Evolutionary conservation across 2,888 invertebrate species (phyloP).

Genomic region (Odontocolon sp.): DNA sequence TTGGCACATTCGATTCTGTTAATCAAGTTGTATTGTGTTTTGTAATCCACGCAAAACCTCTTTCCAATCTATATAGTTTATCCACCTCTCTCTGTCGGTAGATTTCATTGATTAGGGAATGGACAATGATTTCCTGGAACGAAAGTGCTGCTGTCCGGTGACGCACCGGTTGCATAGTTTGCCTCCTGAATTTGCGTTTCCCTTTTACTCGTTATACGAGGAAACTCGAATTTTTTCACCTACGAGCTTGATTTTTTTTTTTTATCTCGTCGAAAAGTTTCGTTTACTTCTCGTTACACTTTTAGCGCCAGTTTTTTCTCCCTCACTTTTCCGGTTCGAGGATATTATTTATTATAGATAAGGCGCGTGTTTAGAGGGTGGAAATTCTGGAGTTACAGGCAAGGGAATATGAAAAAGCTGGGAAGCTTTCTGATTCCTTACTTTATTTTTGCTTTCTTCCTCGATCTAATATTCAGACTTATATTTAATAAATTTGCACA

Average conservation of each 20-base stretch:
- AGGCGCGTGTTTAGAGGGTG: background rate
- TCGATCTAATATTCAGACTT: too few relatives aligned
- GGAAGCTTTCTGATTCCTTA: background rate
- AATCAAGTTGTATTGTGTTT: constrained; percentile 56
- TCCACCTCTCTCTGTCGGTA: constrained; percentile 1
- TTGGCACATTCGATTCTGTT: too few relatives aligned
- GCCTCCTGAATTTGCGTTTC: background rate
- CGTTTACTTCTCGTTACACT: constrained; percentile 56
- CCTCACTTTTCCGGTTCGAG: background rate
- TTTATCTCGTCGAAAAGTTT: constrained; percentile 30
- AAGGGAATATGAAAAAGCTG: background rate
- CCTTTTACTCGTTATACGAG: constrained; percentile 12
- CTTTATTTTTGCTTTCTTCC: background rate
- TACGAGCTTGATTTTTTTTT: background rate
- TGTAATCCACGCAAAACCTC: constrained; percentile 13
- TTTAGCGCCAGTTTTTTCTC: constrained; percentile 8
- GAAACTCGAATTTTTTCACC: constrained; percentile 19
- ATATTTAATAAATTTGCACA: too few relatives aligned
- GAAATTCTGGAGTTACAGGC: background rate
- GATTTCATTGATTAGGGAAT: constrained; percentile 46
- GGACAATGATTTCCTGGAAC: constrained; percentile 41
- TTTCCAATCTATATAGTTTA: background rate
- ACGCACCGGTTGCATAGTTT: constrained; percentile 15
- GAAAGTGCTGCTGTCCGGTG: constrained; percentile 32
- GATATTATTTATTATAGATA: constrained; percentile 25